Evolutionary conservation across 2,888 invertebrate genomes (phyloP).

Genomic region (Apamea anceps): DNA sequence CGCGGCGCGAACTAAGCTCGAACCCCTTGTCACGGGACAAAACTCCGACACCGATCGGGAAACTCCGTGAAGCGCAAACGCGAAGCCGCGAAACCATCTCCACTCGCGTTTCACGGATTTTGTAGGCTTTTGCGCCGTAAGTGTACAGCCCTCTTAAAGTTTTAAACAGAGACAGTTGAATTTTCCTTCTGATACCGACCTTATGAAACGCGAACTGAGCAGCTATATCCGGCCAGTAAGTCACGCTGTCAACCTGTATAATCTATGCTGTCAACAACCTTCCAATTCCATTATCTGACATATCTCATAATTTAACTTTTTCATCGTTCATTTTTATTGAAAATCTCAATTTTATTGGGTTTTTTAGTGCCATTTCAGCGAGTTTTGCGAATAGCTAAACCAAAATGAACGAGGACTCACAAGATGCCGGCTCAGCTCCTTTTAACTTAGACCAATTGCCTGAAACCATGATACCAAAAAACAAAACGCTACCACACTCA

Average conservation of each 20-base stretch:
- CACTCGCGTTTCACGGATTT: background rate
- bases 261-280: background rate
- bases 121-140: too few species aligned
- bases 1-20: background rate
- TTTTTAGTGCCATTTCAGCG: background rate
- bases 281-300: conserved; percentile 7
- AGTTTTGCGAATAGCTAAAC: background rate
- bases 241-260: background rate
- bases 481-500: too few species aligned
- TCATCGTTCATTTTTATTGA: too few species aligned
- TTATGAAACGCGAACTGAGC: background rate
- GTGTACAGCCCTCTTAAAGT: background rate
- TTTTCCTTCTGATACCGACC: background rate
- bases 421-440: background rate
- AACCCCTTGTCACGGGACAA: background rate
- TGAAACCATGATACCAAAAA: background rate
- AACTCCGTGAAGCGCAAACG: too few species aligned
- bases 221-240: background rate
- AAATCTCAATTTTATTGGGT: background rate
- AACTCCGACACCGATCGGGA: background rate
- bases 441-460: background rate
- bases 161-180: background rate
- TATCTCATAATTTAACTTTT: background rate
- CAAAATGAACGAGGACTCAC: conserved; percentile 10
- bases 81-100: background rate